These are phyloP conservation scores for Merops nubicus DNA, from an alignment of 2,113 vertebrate species.

Conservation along the genomic window DNA sequence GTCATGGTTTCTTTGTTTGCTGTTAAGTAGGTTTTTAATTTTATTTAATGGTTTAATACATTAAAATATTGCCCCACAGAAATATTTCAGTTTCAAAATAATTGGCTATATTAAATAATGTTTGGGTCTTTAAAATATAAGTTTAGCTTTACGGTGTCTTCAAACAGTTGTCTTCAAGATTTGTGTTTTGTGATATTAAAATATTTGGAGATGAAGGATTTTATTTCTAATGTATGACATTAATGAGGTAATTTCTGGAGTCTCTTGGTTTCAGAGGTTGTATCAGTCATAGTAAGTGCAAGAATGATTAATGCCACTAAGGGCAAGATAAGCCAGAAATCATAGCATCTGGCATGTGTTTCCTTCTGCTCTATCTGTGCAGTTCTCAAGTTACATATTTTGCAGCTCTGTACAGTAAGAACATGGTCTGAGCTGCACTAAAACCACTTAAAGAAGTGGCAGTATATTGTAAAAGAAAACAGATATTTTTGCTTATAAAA, in stretches of 20 bases:
- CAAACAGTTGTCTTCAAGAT: not conserved
- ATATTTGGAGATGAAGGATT: not conserved
- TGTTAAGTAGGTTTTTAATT: not conserved
- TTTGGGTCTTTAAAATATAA: not conserved
- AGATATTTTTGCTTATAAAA: not conserved
- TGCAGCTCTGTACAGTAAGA: not conserved
- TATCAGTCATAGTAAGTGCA: not conserved
- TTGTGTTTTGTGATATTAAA: not conserved
- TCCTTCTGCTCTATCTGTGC: not conserved
- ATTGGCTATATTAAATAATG: not conserved
- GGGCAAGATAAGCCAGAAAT: not conserved
- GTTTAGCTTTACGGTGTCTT: not conserved
- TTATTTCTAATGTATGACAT: not conserved
- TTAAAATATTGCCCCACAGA: not conserved
- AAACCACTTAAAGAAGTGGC: not conserved
- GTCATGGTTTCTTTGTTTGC: not conserved
- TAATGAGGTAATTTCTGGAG: not conserved
- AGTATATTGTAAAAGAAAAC: not conserved
- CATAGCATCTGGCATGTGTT: not conserved
- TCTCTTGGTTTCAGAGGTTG: not conserved
- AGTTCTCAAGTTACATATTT: not conserved
- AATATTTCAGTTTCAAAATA: not conserved
- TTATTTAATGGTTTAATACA: not conserved
- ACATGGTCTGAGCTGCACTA: not conserved
- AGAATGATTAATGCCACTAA: not conserved